Percentiles rank a stretch among this genome's conserved stretches.
These are phyloP conservation scores for Conops quadrifasciatus DNA, from an alignment of 2,888 invertebrate species.

Conservation along the genomic window DNA sequence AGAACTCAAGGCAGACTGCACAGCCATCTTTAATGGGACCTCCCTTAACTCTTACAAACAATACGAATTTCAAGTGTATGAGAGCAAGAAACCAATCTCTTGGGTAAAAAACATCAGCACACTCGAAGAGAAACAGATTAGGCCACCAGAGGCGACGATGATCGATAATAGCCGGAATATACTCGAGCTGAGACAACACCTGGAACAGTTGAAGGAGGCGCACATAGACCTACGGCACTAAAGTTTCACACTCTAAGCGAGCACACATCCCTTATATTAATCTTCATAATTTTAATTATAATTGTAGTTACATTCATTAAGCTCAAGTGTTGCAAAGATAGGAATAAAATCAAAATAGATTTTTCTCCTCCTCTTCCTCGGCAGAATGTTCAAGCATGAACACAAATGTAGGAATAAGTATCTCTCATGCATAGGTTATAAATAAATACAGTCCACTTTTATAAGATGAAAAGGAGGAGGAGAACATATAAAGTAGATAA, in stretches of 20 bases:
- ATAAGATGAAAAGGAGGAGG: no score
- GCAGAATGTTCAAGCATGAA: no score
- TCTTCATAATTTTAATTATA: neutral
- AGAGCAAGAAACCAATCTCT: neutral
- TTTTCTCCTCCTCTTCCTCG: no score
- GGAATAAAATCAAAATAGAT: neutral
- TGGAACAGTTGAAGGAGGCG: neutral
- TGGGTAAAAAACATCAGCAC: slow-evolving; percentile 2
- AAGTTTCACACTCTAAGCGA: neutral
- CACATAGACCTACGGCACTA: neutral
- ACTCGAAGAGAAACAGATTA: neutral
- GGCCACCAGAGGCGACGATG: slow-evolving; percentile 1
- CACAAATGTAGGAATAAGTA: no score
- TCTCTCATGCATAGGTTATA: no score
- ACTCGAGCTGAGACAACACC: neutral
- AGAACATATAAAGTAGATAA: no score
- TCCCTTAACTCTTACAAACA: neutral
- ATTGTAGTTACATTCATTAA: neutral
- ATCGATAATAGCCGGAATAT: neutral
- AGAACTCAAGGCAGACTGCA: slow-evolving; percentile 4
- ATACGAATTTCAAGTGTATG: neutral
- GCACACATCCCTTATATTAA: neutral
- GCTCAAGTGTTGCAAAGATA: neutral
- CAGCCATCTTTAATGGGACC: neutral
- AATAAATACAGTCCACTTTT: no score